phyloP scores from a whole-genome alignment of 2,113 vertebrate species.

The Nannospalax galili region DNA sequence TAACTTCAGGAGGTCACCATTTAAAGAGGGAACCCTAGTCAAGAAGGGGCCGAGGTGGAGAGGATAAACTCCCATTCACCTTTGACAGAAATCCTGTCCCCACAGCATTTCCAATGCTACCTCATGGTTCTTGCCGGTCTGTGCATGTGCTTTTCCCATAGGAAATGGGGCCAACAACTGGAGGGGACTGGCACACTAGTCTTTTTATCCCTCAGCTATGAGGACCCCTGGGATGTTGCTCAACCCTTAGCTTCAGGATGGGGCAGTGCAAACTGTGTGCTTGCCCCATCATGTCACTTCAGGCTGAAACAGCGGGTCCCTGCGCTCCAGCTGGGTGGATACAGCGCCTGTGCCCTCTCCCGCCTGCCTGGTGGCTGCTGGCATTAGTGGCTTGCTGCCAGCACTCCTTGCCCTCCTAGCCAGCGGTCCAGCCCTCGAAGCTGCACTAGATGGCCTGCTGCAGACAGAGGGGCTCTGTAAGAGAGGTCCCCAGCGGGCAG shows the following conservation, averaged over 20 bases:
- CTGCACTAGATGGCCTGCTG: slow-evolving; percentile 77
- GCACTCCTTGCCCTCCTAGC: slow-evolving; percentile 73
- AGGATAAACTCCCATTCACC: no score
- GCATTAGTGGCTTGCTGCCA: slow-evolving; percentile 79
- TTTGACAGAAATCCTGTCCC: background rate
- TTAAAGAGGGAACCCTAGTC: background rate
- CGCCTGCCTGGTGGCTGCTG: background rate
- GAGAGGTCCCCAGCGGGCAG: slow-evolving; percentile 82
- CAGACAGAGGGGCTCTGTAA: slow-evolving; percentile 87
- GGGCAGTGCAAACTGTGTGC: slow-evolving; percentile 56
- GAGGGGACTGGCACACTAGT: background rate
- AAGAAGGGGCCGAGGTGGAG: fast-evolving
- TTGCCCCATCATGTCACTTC: background rate
- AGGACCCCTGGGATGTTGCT: background rate
- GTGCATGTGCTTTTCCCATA: background rate
- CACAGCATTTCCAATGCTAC: background rate
- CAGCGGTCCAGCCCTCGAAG: slow-evolving; percentile 67
- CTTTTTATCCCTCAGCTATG: background rate
- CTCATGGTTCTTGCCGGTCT: no score
- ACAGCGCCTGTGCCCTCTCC: background rate
- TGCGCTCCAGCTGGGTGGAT: slow-evolving; percentile 52
- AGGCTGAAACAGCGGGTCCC: background rate
- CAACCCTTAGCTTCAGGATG: background rate
- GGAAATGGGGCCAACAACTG: background rate
- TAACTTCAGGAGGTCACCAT: fast-evolving